Conservation (phyloP, 1,140 invertebrate genomes). For the Drosophila subobscura region DNA sequence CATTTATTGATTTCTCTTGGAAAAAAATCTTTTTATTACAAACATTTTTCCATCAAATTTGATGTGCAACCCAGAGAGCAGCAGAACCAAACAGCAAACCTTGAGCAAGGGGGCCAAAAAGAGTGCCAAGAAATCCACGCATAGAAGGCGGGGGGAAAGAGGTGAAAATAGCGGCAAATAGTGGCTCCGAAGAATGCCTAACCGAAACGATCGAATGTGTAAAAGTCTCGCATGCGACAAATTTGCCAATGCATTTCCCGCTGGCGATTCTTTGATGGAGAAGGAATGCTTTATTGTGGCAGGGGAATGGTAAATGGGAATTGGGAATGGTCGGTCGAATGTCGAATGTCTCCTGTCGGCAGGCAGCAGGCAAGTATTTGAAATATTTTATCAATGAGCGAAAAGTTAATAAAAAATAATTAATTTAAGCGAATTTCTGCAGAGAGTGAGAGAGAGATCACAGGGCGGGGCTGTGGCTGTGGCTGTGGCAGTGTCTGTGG, state of each 20-base stretch:
- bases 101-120: neutral
- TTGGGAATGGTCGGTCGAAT: slow-evolving; percentile 1
- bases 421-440: slow-evolving; percentile 67
- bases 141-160: neutral
- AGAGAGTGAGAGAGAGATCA: neutral
- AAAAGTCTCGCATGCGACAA: slow-evolving; percentile 74
- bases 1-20: slow-evolving; percentile 35
- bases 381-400: slow-evolving; percentile 80
- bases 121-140: no score
- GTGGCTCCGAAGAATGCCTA: slow-evolving; percentile 6
- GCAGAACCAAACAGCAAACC: neutral
- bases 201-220: slow-evolving; percentile 39
- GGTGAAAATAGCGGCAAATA: neutral
- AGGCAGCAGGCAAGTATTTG: slow-evolving; percentile 58
- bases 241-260: slow-evolving; percentile 51
- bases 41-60: slow-evolving; percentile 63
- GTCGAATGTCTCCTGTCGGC: no score
- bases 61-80: slow-evolving; percentile 18
- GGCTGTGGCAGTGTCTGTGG: slow-evolving; percentile 41
- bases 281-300: no score
- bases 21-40: slow-evolving; percentile 68
- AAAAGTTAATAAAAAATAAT: slow-evolving; percentile 82
- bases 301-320: slow-evolving; percentile 27
- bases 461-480: slow-evolving; percentile 58
- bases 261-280: slow-evolving; percentile 2